Evolutionary conservation across 1,140 invertebrate genomes (phyloP), one percentile per base, ranked within the genome.

Genomic region (Rhizoglyphus robini): DNA sequence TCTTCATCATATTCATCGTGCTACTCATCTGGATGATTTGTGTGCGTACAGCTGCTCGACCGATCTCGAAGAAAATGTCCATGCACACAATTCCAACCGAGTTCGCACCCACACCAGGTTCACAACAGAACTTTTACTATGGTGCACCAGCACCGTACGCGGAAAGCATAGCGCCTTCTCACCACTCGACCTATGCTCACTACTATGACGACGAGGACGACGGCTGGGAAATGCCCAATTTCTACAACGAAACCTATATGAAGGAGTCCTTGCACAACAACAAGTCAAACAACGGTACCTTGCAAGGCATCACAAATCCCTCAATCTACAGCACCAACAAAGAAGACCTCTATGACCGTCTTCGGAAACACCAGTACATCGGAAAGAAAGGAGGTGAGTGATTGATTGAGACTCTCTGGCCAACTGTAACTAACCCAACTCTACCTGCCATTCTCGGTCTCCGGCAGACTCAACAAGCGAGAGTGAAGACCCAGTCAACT

Each of bases 1-100:
- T 92, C 67, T 85, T 94, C 71, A 86, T 94, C 66, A 93, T 95
- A 68, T 84, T 95, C 70, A 84, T 94, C 65, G 88, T 92, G 3
- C 80, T 95, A 38, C 83, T 95, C 18, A 88, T 95, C 60, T 95
- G 91, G 90, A 95, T 95, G 91, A 95, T 95, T 71, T 95, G 91
- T 75, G 89, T 89, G 38, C 48, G 68, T 46, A 67, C 65, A 4
- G 23, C 59, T 15, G 36, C 59, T 4, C 41, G 61, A 3, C 38
- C 54, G 3, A 15, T 60, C 5, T 30, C 57, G 23, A 68, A 68
- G 41, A 68, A 68, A 30, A 61, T 68, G 57, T 65, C 63, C 0
- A 65, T 68, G n/a, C 67, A 66, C 23, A 57, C 63, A 15, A 38
- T 67, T 1, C 66, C 66, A 48, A 58, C 66, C 31, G 63, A 64